Evolutionary conservation across 2,113 vertebrate genomes (phyloP).

Genomic region (Porphyrio hochstetteri): DNA sequence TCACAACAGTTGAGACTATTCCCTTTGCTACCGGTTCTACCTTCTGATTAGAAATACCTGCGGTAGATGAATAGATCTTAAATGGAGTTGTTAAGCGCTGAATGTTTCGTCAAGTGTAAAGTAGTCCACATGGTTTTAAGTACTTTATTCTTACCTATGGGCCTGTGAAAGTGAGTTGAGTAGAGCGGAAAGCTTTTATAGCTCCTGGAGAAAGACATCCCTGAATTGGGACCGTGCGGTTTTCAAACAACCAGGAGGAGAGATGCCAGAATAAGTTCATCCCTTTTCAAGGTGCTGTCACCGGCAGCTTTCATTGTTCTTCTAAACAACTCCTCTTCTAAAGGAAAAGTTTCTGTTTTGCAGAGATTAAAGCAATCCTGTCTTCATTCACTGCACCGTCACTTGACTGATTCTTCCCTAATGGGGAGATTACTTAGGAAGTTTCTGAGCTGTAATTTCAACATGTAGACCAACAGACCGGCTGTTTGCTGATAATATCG

Average conservation of each 20-base stretch:
- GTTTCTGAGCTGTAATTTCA: slow-evolving; percentile 37
- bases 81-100: slow-evolving; percentile 23
- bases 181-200: slow-evolving; percentile 43
- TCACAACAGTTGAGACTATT: neutral
- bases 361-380: slow-evolving; percentile 57
- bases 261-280: slow-evolving; percentile 52
- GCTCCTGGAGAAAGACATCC: slow-evolving; percentile 9
- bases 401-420: slow-evolving; percentile 63
- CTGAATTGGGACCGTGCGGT: slow-evolving; percentile 13
- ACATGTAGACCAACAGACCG: neutral
- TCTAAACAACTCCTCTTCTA: slow-evolving; percentile 53
- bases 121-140: neutral
- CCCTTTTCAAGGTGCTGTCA: slow-evolving; percentile 59
- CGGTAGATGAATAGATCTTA: slow-evolving; percentile 8
- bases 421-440: slow-evolving; percentile 38
- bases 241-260: slow-evolving; percentile 33
- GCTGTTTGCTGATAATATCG: neutral
- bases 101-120: slow-evolving; percentile 43
- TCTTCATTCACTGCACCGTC: slow-evolving; percentile 44
- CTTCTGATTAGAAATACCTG: slow-evolving; percentile 15
- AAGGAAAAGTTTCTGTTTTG: slow-evolving; percentile 51
- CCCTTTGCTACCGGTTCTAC: neutral
- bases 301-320: slow-evolving; percentile 55
- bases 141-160: slow-evolving; percentile 37
- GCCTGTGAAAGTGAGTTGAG: slow-evolving; percentile 17